Base-by-base conservation (phyloP, 1,140 invertebrate species). In the Drosophila punjabiensis region DNA sequence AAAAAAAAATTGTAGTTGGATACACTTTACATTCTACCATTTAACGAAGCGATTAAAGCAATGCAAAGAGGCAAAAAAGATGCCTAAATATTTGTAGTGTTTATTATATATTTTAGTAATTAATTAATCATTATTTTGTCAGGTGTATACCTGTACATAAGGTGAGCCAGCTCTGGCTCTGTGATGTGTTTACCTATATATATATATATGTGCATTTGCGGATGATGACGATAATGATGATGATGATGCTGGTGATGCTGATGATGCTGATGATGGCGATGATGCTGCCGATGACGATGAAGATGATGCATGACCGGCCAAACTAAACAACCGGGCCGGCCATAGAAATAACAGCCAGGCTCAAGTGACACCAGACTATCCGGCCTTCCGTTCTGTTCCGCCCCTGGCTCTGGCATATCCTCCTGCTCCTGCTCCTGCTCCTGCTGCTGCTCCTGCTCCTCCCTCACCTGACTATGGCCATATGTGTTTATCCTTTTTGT, bases 181-280 rank as follows among this genome's bases (percentile, higher is more conserved):
- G n/a, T 61, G 50, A 48, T 84, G 61, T 86, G 73, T 55, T 85
- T 77, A 76, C 71, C 66, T 81, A 53, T 47, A 39, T 68, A 48
- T 81, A 52, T 81, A 53, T 47, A 39, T 68, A 48, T 81, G 58
- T 50, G 69, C 65, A 68, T 76, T 65, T 76, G 16, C 37, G 48
- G 53, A 28, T 39, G 53, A 28, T 39, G 53, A 65, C 39, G 61
- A 39, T 37, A 20, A 61, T 1, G 41, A 37, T 6, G 52, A 35
- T 43, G 14, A 52, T 39, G 14, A 33, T 55, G 58, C 41, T 55
- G 43, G 0, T 10, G 52, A 35, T 20, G 48, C 16, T 39, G 20
- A 30, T 28, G 16, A 30, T 10, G n/a, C 43, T 24, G 33, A 10
- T 37, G 20, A 28, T 33, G 43, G 18, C 18, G 41, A 8, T 58